These are phyloP conservation scores for Sesia bembeciformis DNA, from an alignment of 2,888 invertebrate species.

Conservation along the genomic window DNA sequence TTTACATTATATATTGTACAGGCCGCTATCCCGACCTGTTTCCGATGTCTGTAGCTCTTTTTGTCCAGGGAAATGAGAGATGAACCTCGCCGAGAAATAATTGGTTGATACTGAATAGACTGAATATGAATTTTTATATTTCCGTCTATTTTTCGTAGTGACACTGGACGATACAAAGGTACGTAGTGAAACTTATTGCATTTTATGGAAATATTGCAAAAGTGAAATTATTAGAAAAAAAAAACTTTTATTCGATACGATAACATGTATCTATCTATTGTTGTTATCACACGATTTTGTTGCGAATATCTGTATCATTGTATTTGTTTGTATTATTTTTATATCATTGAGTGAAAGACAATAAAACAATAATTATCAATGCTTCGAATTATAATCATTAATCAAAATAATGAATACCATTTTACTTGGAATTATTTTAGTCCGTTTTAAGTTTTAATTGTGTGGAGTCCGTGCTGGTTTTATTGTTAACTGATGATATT, in stretches of 20 bases:
- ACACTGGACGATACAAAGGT: background rate
- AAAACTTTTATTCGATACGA: background rate
- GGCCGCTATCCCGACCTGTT: background rate
- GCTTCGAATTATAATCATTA: no score
- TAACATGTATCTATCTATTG: background rate
- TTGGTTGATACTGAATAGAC: slow-evolving; percentile 27
- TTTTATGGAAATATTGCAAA: background rate
- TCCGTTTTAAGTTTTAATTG: no score
- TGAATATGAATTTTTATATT: slow-evolving; percentile 3
- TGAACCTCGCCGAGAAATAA: slow-evolving; percentile 22
- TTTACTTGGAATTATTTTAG: no score
- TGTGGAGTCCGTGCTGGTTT: no score
- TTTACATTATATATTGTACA: no score
- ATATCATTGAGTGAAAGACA: no score
- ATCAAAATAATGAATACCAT: no score
- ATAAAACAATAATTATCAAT: no score
- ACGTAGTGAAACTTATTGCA: background rate
- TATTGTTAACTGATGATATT: no score
- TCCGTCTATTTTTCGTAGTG: background rate
- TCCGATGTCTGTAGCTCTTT: slow-evolving; percentile 4
- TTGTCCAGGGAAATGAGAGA: slow-evolving; percentile 25
- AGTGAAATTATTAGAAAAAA: no score
- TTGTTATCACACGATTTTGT: background rate
- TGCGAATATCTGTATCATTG: background rate
- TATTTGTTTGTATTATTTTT: background rate